phyloP scores from a whole-genome alignment of 2,888 invertebrate species.

The Meliscaeva auricollis region DNA sequence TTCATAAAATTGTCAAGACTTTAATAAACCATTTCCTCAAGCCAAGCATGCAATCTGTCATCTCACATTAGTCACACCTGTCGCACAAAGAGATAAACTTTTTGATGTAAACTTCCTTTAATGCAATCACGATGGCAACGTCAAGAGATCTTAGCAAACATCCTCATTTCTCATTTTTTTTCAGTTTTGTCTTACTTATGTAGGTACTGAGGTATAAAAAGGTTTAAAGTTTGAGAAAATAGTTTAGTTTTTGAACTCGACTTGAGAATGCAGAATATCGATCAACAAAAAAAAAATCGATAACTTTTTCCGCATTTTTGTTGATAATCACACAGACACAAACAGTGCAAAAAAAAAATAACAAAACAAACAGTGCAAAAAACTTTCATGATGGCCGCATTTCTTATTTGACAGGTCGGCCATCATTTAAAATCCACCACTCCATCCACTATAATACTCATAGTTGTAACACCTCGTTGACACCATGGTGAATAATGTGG shows the following conservation, averaged over 20 bases:
- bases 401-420: slow-evolving; percentile 41
- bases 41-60: slow-evolving; percentile 9
- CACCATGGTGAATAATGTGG: slow-evolving; percentile 18
- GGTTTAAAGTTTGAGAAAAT: no score
- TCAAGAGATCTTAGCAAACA: background rate
- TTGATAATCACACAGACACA: background rate
- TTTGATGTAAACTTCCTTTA: slow-evolving; percentile 25
- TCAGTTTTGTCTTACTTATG: no score
- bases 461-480: slow-evolving; percentile 25
- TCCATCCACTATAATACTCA: background rate
- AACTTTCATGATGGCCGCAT: slow-evolving; percentile 1
- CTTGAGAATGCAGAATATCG: background rate
- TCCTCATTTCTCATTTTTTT: no score
- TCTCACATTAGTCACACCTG: slow-evolving; percentile 30
- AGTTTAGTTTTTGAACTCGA: background rate
- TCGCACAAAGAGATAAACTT: slow-evolving; percentile 13
- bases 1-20: background rate
- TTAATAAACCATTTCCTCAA: slow-evolving; percentile 13
- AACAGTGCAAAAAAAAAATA: background rate
- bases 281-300: background rate
- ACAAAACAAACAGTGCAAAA: background rate
- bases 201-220: no score
- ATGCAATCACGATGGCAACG: background rate
- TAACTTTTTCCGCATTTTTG: slow-evolving; percentile 6
- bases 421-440: background rate